Conservation (phyloP, 2,113 vertebrate species). For the Polypterus bichir region DNA sequence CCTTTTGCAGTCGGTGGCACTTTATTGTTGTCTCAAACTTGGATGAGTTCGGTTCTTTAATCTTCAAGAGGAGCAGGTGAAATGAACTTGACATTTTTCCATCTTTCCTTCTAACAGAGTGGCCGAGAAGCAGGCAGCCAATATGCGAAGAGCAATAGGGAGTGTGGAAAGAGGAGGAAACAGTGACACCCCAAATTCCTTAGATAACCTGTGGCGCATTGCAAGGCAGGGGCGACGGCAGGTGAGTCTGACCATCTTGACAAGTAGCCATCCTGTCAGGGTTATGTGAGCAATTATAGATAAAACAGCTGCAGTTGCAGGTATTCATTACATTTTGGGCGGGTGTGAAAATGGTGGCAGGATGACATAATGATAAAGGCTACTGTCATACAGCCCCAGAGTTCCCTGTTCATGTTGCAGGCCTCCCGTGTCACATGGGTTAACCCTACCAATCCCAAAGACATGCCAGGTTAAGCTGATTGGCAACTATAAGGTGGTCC, state of each 20-base stretch:
- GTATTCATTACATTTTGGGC: neutral
- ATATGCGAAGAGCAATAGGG: conserved; percentile 26
- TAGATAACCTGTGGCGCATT: conserved; percentile 37
- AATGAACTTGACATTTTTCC: neutral
- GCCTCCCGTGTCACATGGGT: no score
- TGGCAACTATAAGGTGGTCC: no score
- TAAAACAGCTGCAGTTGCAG: neutral
- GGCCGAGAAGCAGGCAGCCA: conserved; percentile 42
- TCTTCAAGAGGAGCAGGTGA: neutral
- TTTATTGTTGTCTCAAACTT: no score
- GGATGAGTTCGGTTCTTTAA: no score
- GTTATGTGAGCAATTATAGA: no score
- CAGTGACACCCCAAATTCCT: conserved; percentile 20
- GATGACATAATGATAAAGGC: no score
- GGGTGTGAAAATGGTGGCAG: no score
- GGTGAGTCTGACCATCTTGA: conserved; percentile 34
- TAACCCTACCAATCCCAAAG: no score
- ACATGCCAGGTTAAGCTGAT: no score
- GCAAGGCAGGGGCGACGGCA: conserved; percentile 47
- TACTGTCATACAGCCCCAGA: no score
- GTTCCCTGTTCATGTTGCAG: no score
- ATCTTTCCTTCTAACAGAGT: conserved; percentile 31
- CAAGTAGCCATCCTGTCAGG: neutral
- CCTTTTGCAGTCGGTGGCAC: no score
- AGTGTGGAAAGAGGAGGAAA: conserved; percentile 29